phyloP scores from a whole-genome alignment of 2,888 invertebrate genomes.

The Mesopsocus fuscifrons region DNA sequence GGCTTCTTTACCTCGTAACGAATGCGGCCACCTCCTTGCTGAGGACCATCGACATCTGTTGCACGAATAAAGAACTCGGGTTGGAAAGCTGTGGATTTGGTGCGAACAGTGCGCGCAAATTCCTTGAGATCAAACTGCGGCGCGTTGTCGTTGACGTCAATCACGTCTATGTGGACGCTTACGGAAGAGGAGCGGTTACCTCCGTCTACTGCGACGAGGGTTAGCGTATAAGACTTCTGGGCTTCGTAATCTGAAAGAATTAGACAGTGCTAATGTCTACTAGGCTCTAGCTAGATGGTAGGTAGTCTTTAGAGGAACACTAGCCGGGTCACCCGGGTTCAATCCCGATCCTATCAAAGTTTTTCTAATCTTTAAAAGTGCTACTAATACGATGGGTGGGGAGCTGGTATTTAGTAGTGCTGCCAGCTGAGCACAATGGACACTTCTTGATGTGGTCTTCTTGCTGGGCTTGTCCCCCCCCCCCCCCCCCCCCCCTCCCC shows the following conservation, averaged over 20 bases:
- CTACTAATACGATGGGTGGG: no score
- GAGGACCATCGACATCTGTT: slow-evolving; percentile 51
- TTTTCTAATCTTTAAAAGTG: no score
- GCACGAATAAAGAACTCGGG: slow-evolving; percentile 58
- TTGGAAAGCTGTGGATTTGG: slow-evolving; percentile 55
- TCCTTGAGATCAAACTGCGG: slow-evolving; percentile 50
- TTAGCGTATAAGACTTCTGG: slow-evolving; percentile 60
- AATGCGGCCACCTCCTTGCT: slow-evolving; percentile 47
- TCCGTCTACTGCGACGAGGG: slow-evolving; percentile 62
- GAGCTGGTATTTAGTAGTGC: no score
- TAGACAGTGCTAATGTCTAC: slow-evolving; percentile 9
- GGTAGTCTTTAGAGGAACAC: no score
- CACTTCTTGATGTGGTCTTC: no score
- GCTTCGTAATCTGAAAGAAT: slow-evolving; percentile 50
- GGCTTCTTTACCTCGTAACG: slow-evolving; percentile 33
- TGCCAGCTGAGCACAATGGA: no score
- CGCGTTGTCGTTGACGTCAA: slow-evolving; percentile 59
- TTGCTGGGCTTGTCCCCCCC: no score
- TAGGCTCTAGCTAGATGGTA: no score
- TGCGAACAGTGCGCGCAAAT: slow-evolving; percentile 54
- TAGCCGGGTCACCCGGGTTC: no score
- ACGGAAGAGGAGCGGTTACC: slow-evolving; percentile 52
- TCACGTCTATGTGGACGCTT: slow-evolving; percentile 47
- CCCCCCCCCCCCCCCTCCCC: no score
- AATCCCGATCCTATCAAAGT: no score